phyloP scores from a whole-genome alignment of 2,113 vertebrate species.

The Pterocles burchelli region DNA sequence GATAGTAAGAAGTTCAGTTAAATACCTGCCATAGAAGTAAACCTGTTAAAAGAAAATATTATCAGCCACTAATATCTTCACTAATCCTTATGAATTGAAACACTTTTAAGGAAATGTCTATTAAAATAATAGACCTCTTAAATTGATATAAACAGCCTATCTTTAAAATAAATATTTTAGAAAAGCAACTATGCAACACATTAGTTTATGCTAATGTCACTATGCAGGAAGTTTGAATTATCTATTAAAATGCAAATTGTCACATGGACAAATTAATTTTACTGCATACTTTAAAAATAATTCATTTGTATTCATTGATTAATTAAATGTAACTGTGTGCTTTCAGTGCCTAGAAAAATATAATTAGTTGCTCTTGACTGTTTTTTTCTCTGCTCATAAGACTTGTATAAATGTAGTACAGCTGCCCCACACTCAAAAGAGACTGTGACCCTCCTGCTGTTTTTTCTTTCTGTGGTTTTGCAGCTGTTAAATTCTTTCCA shows the following conservation, averaged over 20 bases:
- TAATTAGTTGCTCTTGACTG: not conserved
- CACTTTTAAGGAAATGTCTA: not conserved
- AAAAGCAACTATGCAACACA: not conserved
- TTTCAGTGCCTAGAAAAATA: not conserved
- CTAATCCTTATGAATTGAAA: not conserved
- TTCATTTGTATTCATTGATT: not conserved
- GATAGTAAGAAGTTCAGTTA: not conserved
- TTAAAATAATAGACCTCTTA: not conserved
- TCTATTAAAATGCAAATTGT: not conserved
- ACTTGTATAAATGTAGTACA: not conserved
- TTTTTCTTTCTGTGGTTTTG: not conserved
- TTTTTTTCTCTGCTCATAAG: not conserved
- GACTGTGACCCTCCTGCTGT: not conserved
- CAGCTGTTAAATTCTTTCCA: slow-evolving; percentile 53
- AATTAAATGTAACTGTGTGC: not conserved
- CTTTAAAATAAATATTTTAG: slow-evolving; percentile 3
- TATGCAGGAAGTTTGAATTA: not conserved
- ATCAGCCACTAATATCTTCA: not conserved
- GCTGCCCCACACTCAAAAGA: not conserved
- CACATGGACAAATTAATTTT: not conserved
- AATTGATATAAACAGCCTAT: not conserved
- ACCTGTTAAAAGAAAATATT: not conserved
- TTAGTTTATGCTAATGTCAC: not conserved
- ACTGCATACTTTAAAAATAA: not conserved
- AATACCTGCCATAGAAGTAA: not conserved